phyloP scores from a whole-genome alignment of 2,113 vertebrate species.

The Ailuropoda melanoleuca region DNA sequence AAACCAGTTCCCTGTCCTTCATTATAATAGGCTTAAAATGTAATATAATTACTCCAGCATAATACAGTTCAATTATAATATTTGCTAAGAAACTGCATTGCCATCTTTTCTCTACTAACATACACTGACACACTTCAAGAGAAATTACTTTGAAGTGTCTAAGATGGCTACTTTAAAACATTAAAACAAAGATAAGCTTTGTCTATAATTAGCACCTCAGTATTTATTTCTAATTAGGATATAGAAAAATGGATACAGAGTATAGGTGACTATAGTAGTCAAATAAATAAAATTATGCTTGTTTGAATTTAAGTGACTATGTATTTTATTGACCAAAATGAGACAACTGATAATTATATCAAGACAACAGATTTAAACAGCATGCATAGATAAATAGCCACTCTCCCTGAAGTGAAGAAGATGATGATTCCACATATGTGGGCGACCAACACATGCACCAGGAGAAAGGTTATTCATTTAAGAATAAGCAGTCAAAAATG shows the following conservation, averaged over 20 bases:
- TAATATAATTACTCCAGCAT: neutral
- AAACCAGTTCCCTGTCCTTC: constrained; percentile 12
- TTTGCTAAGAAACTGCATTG: neutral
- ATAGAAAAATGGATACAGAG: neutral
- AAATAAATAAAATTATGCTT: neutral
- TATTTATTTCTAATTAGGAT: neutral
- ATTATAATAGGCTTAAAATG: constrained; percentile 9
- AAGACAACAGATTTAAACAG: neutral
- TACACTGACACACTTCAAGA: neutral
- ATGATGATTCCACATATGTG: fast-evolving
- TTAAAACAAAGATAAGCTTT: neutral
- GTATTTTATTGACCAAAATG: neutral
- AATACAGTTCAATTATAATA: neutral
- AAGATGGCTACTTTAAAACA: neutral
- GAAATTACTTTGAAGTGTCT: neutral
- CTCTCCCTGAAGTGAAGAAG: neutral
- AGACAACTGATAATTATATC: neutral
- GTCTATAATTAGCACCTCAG: neutral
- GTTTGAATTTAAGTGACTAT: neutral
- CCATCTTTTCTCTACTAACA: neutral
- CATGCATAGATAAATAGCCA: neutral
- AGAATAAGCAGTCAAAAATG: neutral
- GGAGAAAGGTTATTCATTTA: neutral
- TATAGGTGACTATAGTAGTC: neutral
- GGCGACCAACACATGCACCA: neutral